Evolutionary conservation across 2,888 invertebrate species (phyloP), one percentile per base, ranked within the genome.

Genomic region (Xestia sexstrigata): DNA sequence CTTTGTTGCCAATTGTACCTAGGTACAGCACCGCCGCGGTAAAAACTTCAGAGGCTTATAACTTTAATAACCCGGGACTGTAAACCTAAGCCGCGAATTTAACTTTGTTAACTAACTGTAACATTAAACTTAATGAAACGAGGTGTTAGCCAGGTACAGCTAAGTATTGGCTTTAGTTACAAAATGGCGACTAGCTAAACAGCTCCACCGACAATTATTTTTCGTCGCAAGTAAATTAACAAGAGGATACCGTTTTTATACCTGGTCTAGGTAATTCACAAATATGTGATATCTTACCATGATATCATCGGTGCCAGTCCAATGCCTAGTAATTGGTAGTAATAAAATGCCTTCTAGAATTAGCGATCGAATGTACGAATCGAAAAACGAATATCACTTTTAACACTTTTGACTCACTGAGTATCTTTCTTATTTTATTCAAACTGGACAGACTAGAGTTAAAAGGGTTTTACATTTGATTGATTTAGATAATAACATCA

Each of bases 81-180:
- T 23, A 70, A 78, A 49, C 39, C 15, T 49, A 80, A 78, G 45
- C 70, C 35, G 17, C 30, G 11, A 78, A 78, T 30, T 1, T 30
- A 26, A 81, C 15, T 76, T 67, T 42, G 70, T 63, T 49, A 62
- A 62, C 42, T 39, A 58, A 67, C 60, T 42, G 66, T 66, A 30
- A 42, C 62, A 78, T 70, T 83, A 26, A 66, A 77, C 52, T 17
- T 52, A 77, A 70, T 68, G 23, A 71, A 83, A 81, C 78, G 67
- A 78, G 70, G 70, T 78, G 78, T 78, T 63, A 80, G 62, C 42
- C 47, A 49, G 62, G 66, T 62, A 62, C 67, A 60, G 26, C n/a
- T 78, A 77, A 83, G 55, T 71, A 63, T 71, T 67, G n/a, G 55
- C 20, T 83, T 70, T 68, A 63, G 17, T 76, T 26, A 67, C 69